These are phyloP conservation scores for Pimephales promelas DNA, from an alignment of 2,113 vertebrate genomes.

Conservation along the genomic window DNA sequence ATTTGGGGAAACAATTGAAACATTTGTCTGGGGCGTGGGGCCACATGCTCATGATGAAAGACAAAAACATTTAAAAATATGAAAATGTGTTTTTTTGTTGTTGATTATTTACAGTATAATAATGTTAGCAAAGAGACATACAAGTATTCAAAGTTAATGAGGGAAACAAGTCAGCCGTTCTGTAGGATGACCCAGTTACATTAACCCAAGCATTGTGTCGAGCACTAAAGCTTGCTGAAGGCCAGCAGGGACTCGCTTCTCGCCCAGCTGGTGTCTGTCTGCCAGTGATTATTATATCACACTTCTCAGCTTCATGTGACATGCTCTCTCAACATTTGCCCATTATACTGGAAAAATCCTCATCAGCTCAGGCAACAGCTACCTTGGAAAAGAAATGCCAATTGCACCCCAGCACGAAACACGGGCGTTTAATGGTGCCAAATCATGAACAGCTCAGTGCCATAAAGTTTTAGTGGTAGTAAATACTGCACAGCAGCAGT, in stretches of 20 bases:
- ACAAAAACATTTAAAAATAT: not conserved
- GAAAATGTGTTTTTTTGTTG: not conserved
- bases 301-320: conserved; percentile 16
- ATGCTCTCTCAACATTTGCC: conserved; percentile 17
- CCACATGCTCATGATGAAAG: not conserved
- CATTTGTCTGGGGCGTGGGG: not conserved
- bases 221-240: not conserved
- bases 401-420: not conserved
- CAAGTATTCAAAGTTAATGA: too few species aligned
- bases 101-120: not conserved
- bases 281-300: not conserved
- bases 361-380: conserved; percentile 14
- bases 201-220: not conserved
- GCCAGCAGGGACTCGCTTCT: not conserved
- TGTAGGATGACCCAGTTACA: not conserved
- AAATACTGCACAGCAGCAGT: not conserved
- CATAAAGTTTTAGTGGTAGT: conserved; percentile 2
- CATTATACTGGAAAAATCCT: not conserved
- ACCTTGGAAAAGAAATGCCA: conserved; percentile 9
- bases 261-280: not conserved
- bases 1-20: too few species aligned
- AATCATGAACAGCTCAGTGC: conserved; percentile 18
- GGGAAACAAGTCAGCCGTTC: not conserved
- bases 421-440: not conserved
- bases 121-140: not conserved